Percentiles rank a stretch among this genome's conserved stretches.
phyloP scores from a whole-genome alignment of 1,140 invertebrate species.

The Sitophilus oryzae region DNA sequence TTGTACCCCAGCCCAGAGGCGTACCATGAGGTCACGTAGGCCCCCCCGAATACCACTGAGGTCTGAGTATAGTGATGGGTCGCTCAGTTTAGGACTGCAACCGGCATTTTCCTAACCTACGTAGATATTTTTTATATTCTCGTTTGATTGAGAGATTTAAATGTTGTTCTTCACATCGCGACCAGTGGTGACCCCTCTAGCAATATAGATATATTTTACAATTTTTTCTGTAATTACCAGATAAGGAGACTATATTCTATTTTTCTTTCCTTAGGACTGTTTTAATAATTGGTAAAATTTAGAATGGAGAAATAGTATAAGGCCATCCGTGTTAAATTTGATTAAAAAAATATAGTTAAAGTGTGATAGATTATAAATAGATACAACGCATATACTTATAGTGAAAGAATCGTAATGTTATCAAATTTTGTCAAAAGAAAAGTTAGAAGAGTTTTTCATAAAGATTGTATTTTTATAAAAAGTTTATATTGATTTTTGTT shows the following conservation, averaged over 20 bases:
- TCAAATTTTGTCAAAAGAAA: conserved; percentile 6
- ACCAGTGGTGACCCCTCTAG: not conserved
- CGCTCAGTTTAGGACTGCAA: conserved; percentile 15
- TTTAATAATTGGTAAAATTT: conserved; percentile 5
- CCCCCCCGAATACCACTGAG: conserved; percentile 16
- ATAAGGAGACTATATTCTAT: not conserved
- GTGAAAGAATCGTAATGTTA: not conserved
- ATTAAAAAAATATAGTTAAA: not conserved
- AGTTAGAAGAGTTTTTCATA: conserved; percentile 8
- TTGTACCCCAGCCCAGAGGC: conserved; percentile 23
- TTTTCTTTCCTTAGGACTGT: not conserved
- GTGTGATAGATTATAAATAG: not conserved
- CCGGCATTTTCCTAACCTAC: conserved; percentile 14
- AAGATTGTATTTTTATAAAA: conserved; percentile 19
- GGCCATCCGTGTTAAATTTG: not conserved
- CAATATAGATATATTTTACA: not conserved
- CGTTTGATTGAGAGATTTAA: not conserved
- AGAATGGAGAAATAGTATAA: not conserved
- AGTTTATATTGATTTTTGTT: conserved; percentile 14
- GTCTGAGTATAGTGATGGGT: conserved; percentile 21
- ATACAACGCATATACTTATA: not conserved
- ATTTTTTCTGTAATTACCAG: not conserved
- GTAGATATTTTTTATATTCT: not conserved
- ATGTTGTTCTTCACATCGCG: not conserved
- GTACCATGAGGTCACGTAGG: conserved; percentile 16